Percentiles rank a stretch among this genome's conserved stretches.
Evolutionary conservation across 2,797 vertebrate genomes (phyloP).

Genomic region (Thalassophryne amazonica): DNA sequence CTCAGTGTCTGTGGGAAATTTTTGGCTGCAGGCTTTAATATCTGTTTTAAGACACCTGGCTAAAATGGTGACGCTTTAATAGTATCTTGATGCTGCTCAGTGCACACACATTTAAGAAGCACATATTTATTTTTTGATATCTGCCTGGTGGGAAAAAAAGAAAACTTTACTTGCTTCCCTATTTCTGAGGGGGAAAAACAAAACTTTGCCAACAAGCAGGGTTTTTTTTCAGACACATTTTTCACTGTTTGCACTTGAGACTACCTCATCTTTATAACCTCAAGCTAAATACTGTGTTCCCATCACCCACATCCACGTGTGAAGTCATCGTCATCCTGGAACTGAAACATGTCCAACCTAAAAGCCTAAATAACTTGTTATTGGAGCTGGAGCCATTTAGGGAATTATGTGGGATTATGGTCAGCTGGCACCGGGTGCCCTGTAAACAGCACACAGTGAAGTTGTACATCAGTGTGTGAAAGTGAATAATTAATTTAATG

Average conservation of each 20-base stretch:
- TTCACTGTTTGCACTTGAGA: conserved; percentile 48
- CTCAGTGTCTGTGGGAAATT: too few relatives aligned
- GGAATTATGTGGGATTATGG: conserved; percentile 16
- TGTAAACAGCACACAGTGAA: conserved; percentile 12
- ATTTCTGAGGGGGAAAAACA: conserved; percentile 8
- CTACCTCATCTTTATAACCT: conserved; percentile 39
- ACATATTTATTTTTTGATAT: too few relatives aligned
- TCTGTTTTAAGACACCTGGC: too few relatives aligned
- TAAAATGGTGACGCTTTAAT: too few relatives aligned
- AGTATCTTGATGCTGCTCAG: too few relatives aligned
- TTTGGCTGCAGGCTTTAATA: too few relatives aligned
- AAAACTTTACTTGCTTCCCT: too few relatives aligned
- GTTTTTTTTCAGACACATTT: conserved; percentile 50
- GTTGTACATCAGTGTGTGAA: conserved; percentile 16
- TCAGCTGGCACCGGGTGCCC: conserved; percentile 4
- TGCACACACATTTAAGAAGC: too few relatives aligned
- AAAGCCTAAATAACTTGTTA: conserved; percentile 30
- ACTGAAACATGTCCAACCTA: too few relatives aligned
- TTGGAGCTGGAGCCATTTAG: conserved; percentile 8
- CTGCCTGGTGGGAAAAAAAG: too few relatives aligned
- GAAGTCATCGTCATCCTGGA: too few relatives aligned
- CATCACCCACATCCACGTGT: conserved; percentile 1
- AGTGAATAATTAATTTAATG: conserved; percentile 16
- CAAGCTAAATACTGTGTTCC: conserved; percentile 14
- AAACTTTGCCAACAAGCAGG: neutral